Evolutionary conservation across 2,888 invertebrate species (phyloP).

Genomic region (Gymnoscelis rufifasciata): DNA sequence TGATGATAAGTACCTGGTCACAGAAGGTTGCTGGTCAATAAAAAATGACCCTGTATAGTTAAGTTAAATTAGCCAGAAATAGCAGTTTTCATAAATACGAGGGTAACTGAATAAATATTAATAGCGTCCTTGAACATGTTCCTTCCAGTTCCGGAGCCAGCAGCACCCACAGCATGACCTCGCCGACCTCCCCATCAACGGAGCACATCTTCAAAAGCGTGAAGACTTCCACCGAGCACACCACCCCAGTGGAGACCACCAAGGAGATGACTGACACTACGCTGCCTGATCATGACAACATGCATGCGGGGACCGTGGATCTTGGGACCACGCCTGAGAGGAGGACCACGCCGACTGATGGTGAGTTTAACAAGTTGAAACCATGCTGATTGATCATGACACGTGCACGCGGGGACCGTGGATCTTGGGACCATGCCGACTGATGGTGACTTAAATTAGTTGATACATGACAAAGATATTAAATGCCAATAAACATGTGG

Average conservation of each 20-base stretch:
- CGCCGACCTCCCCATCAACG: conserved; percentile 54
- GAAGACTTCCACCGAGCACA: conserved; percentile 43
- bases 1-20: too few relatives aligned
- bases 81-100: too few relatives aligned
- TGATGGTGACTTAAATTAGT: too few relatives aligned
- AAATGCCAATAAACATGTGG: too few relatives aligned
- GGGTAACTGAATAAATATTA: too few relatives aligned
- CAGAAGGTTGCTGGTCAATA: too few relatives aligned
- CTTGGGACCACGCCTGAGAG: conserved; percentile 48
- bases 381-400: background rate
- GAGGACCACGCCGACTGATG: conserved; percentile 63
- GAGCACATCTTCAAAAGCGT: conserved; percentile 49
- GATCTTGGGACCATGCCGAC: background rate
- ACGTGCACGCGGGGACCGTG: background rate
- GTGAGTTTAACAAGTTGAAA: conserved; percentile 33
- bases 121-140: too few relatives aligned
- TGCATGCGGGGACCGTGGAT: conserved; percentile 61
- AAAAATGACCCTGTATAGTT: too few relatives aligned
- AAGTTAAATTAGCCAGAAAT: too few relatives aligned
- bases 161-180: conserved; percentile 66
- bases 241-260: conserved; percentile 27
- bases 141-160: conserved; percentile 59
- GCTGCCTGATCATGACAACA: conserved; percentile 61
- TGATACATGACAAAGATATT: too few relatives aligned
- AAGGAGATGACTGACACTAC: conserved; percentile 45